Evolutionary conservation across 1,140 invertebrate genomes (phyloP).

Genomic region (Drosophila tani): DNA sequence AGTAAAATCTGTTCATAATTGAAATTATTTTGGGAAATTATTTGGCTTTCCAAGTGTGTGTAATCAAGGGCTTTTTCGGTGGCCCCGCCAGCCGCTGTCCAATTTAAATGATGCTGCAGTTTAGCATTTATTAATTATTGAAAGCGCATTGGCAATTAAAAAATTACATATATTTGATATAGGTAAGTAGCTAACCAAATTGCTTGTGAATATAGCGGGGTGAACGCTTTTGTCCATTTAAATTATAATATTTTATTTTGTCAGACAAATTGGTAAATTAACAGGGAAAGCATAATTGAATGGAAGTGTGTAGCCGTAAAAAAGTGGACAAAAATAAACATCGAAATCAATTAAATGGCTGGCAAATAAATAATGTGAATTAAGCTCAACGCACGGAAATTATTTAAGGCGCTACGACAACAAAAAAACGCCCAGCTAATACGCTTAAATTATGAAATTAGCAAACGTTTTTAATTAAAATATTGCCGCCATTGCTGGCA

Average conservation of each 20-base stretch:
- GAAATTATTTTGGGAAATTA: constrained; percentile 71
- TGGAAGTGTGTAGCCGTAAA: constrained; percentile 21
- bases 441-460: constrained; percentile 76
- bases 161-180: constrained; percentile 12
- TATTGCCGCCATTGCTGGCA: constrained; percentile 48
- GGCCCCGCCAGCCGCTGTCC: neutral
- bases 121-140: constrained; percentile 53
- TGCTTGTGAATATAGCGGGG: constrained; percentile 38
- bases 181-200: constrained; percentile 49
- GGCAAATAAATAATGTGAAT: constrained; percentile 59
- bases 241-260: constrained; percentile 60
- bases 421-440: constrained; percentile 36
- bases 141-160: constrained; percentile 1
- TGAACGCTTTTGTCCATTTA: constrained; percentile 31
- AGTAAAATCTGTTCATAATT: constrained; percentile 68
- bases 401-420: constrained; percentile 15
- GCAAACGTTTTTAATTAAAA: constrained; percentile 74
- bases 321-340: constrained; percentile 45
- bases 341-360: constrained; percentile 67
- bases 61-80: constrained; percentile 33
- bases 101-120: constrained; percentile 54
- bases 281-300: constrained; percentile 52
- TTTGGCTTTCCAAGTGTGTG: constrained; percentile 50
- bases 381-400: constrained; percentile 32
- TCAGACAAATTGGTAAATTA: constrained; percentile 59